A percentile compares a stretch with the other conserved stretches of the same genome.
Conservation (phyloP, 1,140 invertebrate species). For the Pinna nobilis region DNA sequence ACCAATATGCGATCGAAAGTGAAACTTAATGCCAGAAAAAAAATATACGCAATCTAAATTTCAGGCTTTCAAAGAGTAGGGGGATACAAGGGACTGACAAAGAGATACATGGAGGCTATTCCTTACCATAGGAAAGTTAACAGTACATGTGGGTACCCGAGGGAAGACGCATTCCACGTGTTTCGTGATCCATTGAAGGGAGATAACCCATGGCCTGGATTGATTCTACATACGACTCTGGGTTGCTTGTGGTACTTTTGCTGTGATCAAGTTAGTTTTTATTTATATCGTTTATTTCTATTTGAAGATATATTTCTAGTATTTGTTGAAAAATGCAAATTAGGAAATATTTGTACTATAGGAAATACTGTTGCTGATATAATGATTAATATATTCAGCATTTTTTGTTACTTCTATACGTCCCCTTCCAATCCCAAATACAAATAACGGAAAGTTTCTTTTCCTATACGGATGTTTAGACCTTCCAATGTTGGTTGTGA, state of each 20-base stretch:
- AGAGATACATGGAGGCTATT: conserved; percentile 72
- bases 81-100: conserved; percentile 74
- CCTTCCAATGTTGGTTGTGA: no score
- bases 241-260: conserved; percentile 79
- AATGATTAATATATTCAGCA: no score
- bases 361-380: no score
- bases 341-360: no score
- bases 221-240: conserved; percentile 76
- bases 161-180: conserved; percentile 76
- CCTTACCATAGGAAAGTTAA: conserved; percentile 56
- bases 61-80: conserved; percentile 77
- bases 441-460: no score
- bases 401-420: no score
- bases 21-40: no score
- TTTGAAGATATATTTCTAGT: no score
- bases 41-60: not conserved
- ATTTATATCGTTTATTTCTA: not conserved
- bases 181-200: conserved; percentile 71
- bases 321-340: no score
- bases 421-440: no score
- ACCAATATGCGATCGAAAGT: no score
- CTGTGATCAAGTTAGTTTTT: conserved; percentile 76
- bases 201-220: conserved; percentile 78
- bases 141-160: conserved; percentile 69
- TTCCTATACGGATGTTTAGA: no score